Evolutionary conservation across 2,888 invertebrate species (phyloP).

Genomic region (Octonoba sinensis): DNA sequence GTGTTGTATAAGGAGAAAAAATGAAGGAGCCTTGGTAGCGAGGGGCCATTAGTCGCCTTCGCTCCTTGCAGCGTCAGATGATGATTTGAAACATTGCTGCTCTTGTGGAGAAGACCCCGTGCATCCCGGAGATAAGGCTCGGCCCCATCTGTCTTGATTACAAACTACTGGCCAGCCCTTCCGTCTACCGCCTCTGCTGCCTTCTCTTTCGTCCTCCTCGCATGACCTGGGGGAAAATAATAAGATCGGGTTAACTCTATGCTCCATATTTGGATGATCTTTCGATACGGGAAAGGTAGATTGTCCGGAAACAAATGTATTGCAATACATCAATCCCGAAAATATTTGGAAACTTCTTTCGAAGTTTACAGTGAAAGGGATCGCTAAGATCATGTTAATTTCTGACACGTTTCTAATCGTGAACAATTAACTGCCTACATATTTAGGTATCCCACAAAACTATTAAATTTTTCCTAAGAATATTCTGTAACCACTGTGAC

Average conservation of each 20-base stretch:
- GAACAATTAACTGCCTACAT: too few species aligned
- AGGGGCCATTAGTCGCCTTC: conserved; percentile 58
- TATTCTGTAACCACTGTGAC: too few species aligned
- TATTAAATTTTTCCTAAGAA: too few species aligned
- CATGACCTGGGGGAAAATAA: conserved; percentile 29
- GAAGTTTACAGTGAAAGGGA: too few species aligned
- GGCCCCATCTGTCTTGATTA: conserved; percentile 64
- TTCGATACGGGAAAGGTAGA: conserved; percentile 10
- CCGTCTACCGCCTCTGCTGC: not conserved
- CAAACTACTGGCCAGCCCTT: conserved; percentile 47
- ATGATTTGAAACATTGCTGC: conserved; percentile 64
- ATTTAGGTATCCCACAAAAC: too few species aligned
- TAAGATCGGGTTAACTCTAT: conserved; percentile 55
- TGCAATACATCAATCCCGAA: too few species aligned
- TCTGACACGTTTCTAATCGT: too few species aligned
- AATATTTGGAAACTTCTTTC: too few species aligned
- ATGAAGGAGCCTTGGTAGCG: conserved; percentile 16
- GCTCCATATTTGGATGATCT: conserved; percentile 9
- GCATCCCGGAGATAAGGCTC: conserved; percentile 57
- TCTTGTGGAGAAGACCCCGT: conserved; percentile 49
- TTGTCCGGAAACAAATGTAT: not conserved
- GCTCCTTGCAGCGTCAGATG: conserved; percentile 55
- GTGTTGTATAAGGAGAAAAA: conserved; percentile 21
- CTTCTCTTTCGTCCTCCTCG: conserved; percentile 4
- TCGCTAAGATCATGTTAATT: too few species aligned